A percentile compares a stretch with the other conserved stretches of the same genome.
phyloP scores from a whole-genome alignment of 2,888 invertebrate genomes.

The Nemurella pictetii region DNA sequence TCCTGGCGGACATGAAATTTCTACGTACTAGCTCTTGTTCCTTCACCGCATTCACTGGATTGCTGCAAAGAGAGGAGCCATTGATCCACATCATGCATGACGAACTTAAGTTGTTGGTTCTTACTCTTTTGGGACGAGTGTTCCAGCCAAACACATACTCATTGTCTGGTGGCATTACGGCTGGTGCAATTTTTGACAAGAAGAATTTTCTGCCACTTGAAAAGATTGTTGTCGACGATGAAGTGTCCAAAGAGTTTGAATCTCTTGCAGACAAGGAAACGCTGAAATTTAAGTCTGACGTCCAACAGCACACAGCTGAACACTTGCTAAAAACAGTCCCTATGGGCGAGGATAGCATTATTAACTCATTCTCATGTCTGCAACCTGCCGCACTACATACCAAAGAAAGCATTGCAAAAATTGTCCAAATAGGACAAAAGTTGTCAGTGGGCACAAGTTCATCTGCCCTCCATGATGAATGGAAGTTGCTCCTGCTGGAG shows the following conservation, averaged over 20 bases:
- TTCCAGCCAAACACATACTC: background rate
- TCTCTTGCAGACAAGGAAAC: background rate
- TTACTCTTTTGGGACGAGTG: background rate
- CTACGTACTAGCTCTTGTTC: conserved; percentile 16
- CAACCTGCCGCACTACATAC: background rate
- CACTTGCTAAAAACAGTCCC: background rate
- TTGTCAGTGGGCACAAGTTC: background rate
- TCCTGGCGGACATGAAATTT: conserved; percentile 32
- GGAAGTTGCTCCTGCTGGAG: background rate
- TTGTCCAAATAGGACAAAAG: background rate
- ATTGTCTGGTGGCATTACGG: background rate
- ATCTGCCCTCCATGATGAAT: background rate
- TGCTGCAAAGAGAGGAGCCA: conserved; percentile 35
- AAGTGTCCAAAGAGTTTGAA: background rate
- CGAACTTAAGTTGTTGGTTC: conserved; percentile 21
- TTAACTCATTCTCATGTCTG: background rate
- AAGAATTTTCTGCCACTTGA: background rate
- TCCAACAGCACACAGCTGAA: background rate
- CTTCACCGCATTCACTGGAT: conserved; percentile 32
- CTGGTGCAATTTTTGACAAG: background rate
- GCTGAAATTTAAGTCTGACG: background rate
- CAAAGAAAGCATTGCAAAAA: background rate
- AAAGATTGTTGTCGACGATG: background rate
- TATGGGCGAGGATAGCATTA: background rate
- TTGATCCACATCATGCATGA: conserved; percentile 28